These are phyloP conservation scores for Cecropterus lyciades DNA, from an alignment of 1,140 invertebrate genomes.

Conservation along the genomic window DNA sequence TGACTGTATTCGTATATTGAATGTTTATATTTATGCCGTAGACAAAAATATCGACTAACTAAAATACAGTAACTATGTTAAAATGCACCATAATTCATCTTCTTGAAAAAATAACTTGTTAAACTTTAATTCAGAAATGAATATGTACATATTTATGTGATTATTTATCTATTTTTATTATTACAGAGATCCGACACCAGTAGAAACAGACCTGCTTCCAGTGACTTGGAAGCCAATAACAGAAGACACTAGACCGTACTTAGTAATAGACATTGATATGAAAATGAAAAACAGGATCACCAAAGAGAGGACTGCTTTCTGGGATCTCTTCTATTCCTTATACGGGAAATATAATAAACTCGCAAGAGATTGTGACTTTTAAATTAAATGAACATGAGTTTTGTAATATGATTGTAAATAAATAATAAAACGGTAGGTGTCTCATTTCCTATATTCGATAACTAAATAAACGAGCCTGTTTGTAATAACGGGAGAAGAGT, in stretches of 20 bases:
- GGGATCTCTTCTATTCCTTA: constrained; percentile 68
- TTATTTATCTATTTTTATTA: constrained; percentile 32
- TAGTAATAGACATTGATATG: constrained; percentile 63
- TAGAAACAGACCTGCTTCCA: constrained; percentile 50
- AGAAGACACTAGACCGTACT: constrained; percentile 52
- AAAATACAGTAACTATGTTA: too few relatives aligned
- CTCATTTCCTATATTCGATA: not conserved
- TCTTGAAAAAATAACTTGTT: too few relatives aligned
- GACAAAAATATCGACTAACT: too few relatives aligned
- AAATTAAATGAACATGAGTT: constrained; percentile 28
- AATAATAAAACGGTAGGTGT: not conserved
- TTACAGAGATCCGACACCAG: constrained; percentile 70
- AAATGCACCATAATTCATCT: too few relatives aligned
- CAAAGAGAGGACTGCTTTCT: constrained; percentile 69
- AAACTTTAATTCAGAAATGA: too few relatives aligned
- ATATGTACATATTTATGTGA: not conserved
- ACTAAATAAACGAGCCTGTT: not conserved
- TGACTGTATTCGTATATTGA: constrained; percentile 3
- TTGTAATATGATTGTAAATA: constrained; percentile 4
- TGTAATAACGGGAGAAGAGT: too few relatives aligned
- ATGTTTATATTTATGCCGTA: too few relatives aligned
- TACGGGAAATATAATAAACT: constrained; percentile 61
- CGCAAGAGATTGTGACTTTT: constrained; percentile 46
- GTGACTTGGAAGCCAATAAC: constrained; percentile 58
- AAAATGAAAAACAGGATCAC: constrained; percentile 54